These are phyloP conservation scores for Cathartes aura DNA, from an alignment of 2,113 vertebrate genomes.

Conservation along the genomic window DNA sequence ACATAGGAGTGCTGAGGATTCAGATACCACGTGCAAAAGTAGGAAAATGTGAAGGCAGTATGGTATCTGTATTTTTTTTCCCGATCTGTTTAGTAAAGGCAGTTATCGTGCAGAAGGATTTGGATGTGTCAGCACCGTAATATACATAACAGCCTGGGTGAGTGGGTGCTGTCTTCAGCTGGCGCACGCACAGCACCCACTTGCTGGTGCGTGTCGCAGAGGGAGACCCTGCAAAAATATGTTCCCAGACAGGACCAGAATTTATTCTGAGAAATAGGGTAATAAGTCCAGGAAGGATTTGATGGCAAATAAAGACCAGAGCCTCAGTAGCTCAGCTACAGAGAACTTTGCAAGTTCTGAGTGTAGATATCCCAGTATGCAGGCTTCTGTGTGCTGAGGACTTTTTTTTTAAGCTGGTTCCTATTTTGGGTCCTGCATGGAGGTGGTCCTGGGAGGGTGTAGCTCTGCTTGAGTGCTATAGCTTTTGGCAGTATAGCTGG, in stretches of 20 bases:
- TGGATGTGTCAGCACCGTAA: not conserved
- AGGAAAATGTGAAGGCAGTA: rapidly evolving
- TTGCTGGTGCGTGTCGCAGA: not conserved
- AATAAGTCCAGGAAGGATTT: not conserved
- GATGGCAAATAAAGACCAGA: not conserved
- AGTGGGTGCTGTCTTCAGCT: slow-evolving; percentile 8
- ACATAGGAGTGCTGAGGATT: not conserved
- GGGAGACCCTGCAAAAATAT: not conserved
- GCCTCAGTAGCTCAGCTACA: not conserved
- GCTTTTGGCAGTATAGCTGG: not conserved
- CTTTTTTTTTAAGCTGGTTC: not conserved
- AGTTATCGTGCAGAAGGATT: not conserved
- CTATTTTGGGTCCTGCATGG: not conserved
- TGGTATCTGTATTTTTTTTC: rapidly evolving
- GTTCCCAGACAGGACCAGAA: not conserved
- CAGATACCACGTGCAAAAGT: rapidly evolving
- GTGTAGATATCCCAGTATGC: rapidly evolving
- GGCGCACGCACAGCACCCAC: not conserved
- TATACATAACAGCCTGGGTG: not conserved
- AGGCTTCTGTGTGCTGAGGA: not conserved
- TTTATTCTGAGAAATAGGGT: not conserved
- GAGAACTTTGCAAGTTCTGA: not conserved
- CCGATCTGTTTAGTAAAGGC: not conserved
- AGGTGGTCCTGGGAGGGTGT: not conserved
- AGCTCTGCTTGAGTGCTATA: not conserved